Evolutionary conservation across 2,888 invertebrate genomes (phyloP).

Genomic region (Eilema griseolum): DNA sequence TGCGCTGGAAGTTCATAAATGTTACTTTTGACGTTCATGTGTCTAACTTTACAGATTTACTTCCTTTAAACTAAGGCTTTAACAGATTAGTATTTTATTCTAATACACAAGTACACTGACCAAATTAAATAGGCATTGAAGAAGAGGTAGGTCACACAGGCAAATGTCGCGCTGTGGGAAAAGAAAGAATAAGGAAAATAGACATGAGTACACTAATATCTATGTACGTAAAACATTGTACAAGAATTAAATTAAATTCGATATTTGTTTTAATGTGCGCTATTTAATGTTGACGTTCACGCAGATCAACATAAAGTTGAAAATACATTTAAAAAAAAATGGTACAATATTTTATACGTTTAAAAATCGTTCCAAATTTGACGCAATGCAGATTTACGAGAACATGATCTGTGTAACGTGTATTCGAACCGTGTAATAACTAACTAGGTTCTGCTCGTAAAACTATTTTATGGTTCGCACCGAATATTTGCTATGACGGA

Average conservation of each 20-base stretch:
- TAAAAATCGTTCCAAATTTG: slow-evolving; percentile 37
- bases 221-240: too few relatives aligned
- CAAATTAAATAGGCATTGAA: background rate
- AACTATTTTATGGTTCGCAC: slow-evolving; percentile 70
- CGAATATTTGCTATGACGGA: slow-evolving; percentile 65
- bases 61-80: too few relatives aligned
- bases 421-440: slow-evolving; percentile 62
- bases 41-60: too few relatives aligned
- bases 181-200: too few relatives aligned
- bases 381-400: slow-evolving; percentile 60
- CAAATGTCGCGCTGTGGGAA: too few relatives aligned
- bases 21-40: too few relatives aligned
- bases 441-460: slow-evolving; percentile 72
- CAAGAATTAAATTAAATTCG: too few relatives aligned
- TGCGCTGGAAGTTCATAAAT: too few relatives aligned
- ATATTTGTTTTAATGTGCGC: background rate
- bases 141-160: too few relatives aligned
- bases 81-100: too few relatives aligned
- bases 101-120: background rate
- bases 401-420: slow-evolving; percentile 41
- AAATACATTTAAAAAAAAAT: background rate
- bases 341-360: slow-evolving; percentile 8
- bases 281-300: background rate
- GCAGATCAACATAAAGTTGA: background rate
- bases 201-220: too few relatives aligned